Conservation (phyloP, 1,140 invertebrate genomes). For the Drosophila repleta region DNA sequence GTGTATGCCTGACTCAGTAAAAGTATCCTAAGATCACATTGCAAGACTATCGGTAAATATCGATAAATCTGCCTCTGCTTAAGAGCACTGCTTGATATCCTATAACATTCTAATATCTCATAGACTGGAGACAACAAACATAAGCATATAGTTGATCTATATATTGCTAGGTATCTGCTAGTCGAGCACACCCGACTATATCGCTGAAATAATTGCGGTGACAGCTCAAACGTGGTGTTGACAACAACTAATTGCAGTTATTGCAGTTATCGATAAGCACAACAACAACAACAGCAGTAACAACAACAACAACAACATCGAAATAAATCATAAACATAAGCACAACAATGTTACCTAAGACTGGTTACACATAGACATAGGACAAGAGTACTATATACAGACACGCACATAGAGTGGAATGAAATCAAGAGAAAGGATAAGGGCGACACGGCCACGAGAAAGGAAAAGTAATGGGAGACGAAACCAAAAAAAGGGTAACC, state of each 20-base stretch:
- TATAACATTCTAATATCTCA: too few relatives aligned
- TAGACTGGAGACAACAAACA: too few relatives aligned
- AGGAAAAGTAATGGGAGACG: background rate
- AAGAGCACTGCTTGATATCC: too few relatives aligned
- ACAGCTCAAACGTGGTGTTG: too few relatives aligned
- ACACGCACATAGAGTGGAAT: slow-evolving; percentile 8
- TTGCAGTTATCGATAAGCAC: background rate
- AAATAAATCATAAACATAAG: background rate
- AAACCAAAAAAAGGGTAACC: background rate
- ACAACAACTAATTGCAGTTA: too few relatives aligned
- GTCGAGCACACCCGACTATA: too few relatives aligned
- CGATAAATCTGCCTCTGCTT: too few relatives aligned
- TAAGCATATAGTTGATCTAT: background rate
- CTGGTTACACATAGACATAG: background rate
- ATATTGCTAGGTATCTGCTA: too few relatives aligned
- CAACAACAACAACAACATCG: background rate
- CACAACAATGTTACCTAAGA: background rate
- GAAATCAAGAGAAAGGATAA: background rate
- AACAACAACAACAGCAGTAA: background rate
- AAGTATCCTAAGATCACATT: too few relatives aligned
- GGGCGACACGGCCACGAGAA: background rate
- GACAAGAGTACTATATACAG: background rate
- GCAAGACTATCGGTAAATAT: too few relatives aligned
- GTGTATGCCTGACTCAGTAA: too few relatives aligned
- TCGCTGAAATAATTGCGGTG: too few relatives aligned